A percentile compares a stretch with the other conserved stretches of the same genome.
phyloP scores from a whole-genome alignment of 1,140 invertebrate species.

The Drosophila fuyamai region DNA sequence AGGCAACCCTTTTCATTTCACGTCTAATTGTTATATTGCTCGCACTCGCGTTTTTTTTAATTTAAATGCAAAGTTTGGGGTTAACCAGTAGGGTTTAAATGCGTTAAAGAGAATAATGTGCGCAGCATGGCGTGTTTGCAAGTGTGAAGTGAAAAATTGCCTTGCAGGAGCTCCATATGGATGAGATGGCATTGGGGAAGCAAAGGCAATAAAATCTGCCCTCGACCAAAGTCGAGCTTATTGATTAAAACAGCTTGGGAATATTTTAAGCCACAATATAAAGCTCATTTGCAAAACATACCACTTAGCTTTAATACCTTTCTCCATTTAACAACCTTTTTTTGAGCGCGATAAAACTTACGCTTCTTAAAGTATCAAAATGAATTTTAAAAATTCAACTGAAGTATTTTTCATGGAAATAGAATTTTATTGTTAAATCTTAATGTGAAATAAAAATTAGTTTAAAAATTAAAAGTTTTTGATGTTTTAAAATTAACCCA shows the following conservation, averaged over 20 bases:
- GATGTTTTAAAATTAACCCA: too few species aligned
- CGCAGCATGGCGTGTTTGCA: slow-evolving; percentile 46
- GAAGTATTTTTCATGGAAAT: too few species aligned
- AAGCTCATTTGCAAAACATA: background rate
- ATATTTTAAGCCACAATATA: too few species aligned
- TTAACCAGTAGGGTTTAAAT: slow-evolving; percentile 52
- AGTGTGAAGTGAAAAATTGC: slow-evolving; percentile 58
- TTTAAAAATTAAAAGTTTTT: too few species aligned
- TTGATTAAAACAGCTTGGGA: background rate
- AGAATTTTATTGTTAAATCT: too few species aligned
- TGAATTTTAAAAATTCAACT: too few species aligned
- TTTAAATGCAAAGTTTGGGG: slow-evolving; percentile 64
- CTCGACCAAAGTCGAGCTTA: background rate
- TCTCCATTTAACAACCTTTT: too few species aligned
- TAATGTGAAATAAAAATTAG: too few species aligned
- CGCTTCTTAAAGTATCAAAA: too few species aligned
- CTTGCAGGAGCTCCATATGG: slow-evolving; percentile 9
- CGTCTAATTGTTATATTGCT: slow-evolving; percentile 41
- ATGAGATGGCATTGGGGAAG: slow-evolving; percentile 29
- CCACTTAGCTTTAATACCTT: background rate
- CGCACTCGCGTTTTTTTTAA: slow-evolving; percentile 49
- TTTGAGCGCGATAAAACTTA: background rate
- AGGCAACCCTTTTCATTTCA: slow-evolving; percentile 55
- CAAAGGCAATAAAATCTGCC: slow-evolving; percentile 12
- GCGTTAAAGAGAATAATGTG: slow-evolving; percentile 64